Percentiles rank a stretch among this genome's conserved stretches.
These are phyloP conservation scores for Gymnoscopelus braueri DNA, from an alignment of 2,797 vertebrate genomes.

Conservation along the genomic window DNA sequence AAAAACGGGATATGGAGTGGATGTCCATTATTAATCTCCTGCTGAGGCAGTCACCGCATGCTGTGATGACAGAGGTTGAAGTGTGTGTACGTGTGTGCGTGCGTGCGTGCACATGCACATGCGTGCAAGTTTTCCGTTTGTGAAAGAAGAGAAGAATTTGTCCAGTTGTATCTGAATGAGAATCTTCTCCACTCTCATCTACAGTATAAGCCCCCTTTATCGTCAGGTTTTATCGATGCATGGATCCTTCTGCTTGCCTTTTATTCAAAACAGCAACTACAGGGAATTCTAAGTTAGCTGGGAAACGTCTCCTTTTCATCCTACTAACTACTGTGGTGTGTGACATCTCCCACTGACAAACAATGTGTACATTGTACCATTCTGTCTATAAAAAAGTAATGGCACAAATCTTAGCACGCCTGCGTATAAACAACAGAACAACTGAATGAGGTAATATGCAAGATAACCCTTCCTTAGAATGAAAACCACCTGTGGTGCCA, in stretches of 20 bases:
- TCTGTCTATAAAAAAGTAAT: too few species aligned
- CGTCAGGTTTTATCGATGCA: too few species aligned
- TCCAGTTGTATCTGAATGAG: conserved; percentile 44
- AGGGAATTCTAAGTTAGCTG: background rate
- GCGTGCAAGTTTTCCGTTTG: conserved; percentile 23
- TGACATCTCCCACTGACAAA: too few species aligned
- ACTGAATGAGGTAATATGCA: conserved; percentile 54
- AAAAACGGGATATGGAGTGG: conserved; percentile 56
- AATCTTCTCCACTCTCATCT: conserved; percentile 19
- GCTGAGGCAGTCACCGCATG: conserved; percentile 55
- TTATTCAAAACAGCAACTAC: too few species aligned
- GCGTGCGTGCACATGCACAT: conserved; percentile 13
- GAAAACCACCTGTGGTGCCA: conserved; percentile 51
- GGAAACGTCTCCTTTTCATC: background rate
- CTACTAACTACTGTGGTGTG: background rate
- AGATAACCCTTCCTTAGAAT: conserved; percentile 53
- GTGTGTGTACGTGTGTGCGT: conserved; percentile 22
- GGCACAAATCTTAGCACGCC: background rate
- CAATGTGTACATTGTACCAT: too few species aligned
- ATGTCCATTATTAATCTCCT: conserved; percentile 68
- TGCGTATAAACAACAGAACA: conserved; percentile 47
- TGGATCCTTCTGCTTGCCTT: too few species aligned
- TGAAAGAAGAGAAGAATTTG: conserved; percentile 32
- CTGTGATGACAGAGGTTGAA: conserved; percentile 26
- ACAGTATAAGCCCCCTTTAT: background rate